Base-by-base conservation (phyloP, 2,888 invertebrate genomes). In the Masnerella sp. region DNA sequence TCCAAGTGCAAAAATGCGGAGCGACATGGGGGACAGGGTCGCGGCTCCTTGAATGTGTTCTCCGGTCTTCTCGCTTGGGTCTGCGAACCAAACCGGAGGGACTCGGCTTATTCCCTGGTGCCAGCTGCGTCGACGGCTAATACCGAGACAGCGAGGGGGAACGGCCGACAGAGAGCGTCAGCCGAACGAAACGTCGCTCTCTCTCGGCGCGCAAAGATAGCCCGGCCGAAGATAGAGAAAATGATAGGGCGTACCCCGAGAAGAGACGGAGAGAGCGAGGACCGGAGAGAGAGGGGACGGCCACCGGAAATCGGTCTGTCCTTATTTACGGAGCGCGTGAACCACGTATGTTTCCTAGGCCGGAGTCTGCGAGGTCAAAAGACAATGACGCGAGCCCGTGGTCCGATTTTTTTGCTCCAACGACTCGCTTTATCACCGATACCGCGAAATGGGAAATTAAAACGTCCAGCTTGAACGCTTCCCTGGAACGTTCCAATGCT, bases 231-330 rank as follows among this genome's bases (percentile, higher is more conserved):
- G 61, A 69, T 40, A 68, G 62, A 65, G 61, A 62, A 51, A 62
- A 51, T 59, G 73, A 62, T 51, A 70, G 59, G 62, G 68, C 70
- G 54, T 36, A 49, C 43, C 43, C 40, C 18, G 54, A 28, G 32
- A 52, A 14, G 43, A 15, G 32, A n/a, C 32, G 32, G 45, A 28
- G 28, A 34, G 40, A 45, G 51, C 18, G 49, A 42, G 43, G 12
- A 43, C 7, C 47, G 49, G 42, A 54, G 34, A 47, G 38, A 18
- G 43, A 49, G 56, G 34, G 52, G 58, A 56, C 8, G 22, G 77
- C 69, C 79, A 79, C 82, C 83, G 83, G 83, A 83, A 83, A 83
- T 83, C 79, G 78, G 82, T 82, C 80, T 80, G 77, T 83, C 80
- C 80, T 82, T 82, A 79, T 81, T 76, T 58, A 65, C 75, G 68